These are phyloP conservation scores for Coelopa frigida DNA, from an alignment of 1,140 invertebrate species.

Conservation along the genomic window DNA sequence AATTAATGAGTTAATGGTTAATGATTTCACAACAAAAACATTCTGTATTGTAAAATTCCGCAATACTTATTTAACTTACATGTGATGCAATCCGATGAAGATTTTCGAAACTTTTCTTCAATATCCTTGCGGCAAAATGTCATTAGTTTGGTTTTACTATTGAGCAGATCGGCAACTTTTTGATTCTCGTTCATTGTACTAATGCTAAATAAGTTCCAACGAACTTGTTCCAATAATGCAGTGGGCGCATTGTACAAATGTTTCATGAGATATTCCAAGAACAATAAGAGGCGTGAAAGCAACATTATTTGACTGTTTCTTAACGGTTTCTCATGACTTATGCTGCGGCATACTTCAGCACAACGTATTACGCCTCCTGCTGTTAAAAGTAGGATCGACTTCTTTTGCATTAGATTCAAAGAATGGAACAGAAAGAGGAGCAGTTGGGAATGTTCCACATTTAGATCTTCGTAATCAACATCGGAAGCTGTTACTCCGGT, in stretches of 20 bases:
- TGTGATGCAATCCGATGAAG: conserved; percentile 29
- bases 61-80: conserved; percentile 19
- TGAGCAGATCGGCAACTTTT: conserved; percentile 33
- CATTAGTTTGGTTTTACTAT: conserved; percentile 35
- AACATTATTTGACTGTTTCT: conserved; percentile 69
- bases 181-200: conserved; percentile 38
- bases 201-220: conserved; percentile 43
- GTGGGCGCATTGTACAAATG: conserved; percentile 85
- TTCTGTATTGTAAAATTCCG: neutral
- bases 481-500: conserved; percentile 16
- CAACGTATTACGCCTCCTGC: conserved; percentile 62
- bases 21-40: neutral
- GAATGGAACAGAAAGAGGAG: conserved; percentile 91
- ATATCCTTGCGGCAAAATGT: conserved; percentile 53
- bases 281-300: conserved; percentile 72
- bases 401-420: conserved; percentile 92
- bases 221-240: conserved; percentile 67
- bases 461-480: conserved; percentile 60
- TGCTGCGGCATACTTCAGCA: conserved; percentile 55
- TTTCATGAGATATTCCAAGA: conserved; percentile 94
- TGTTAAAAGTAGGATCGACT: conserved; percentile 78
- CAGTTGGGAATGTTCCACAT: conserved; percentile 92
- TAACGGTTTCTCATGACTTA: conserved; percentile 34
- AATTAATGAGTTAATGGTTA: neutral
- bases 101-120: conserved; percentile 72